These are phyloP conservation scores for Epizoanthus fatuus DNA, from an alignment of 92 coral and sea anemone genomes.

Conservation along the genomic window DNA sequence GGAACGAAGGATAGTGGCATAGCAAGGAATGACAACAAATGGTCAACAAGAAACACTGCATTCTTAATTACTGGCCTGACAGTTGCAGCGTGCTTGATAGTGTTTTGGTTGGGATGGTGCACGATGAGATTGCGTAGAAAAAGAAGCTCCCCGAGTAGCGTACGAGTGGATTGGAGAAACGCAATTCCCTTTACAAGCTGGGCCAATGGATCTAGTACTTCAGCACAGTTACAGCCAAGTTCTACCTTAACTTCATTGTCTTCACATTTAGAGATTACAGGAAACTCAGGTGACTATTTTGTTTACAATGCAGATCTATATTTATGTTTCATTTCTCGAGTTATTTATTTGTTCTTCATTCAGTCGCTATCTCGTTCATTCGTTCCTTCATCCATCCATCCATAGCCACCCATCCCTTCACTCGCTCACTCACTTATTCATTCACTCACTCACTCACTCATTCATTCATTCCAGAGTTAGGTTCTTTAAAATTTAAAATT, in stretches of 20 bases:
- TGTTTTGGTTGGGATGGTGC: background rate
- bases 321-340: too few relatives aligned
- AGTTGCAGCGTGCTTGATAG: background rate
- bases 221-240: background rate
- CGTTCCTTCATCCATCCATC: too few relatives aligned
- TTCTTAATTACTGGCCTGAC: conserved; percentile 5
- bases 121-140: conserved; percentile 1
- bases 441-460: too few relatives aligned
- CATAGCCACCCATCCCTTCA: too few relatives aligned
- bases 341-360: background rate
- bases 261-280: background rate
- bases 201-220: background rate
- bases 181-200: conserved; percentile 25
- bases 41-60: background rate
- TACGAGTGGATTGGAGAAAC: conserved; percentile 6
- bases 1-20: too few relatives aligned
- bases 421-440: too few relatives aligned
- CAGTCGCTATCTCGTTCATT: too few relatives aligned
- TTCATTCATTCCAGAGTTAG: too few relatives aligned
- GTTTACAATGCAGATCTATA: background rate
- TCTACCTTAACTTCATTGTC: background rate
- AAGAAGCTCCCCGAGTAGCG: background rate
- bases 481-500: too few relatives aligned
- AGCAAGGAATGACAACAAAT: background rate
- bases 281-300: background rate